These are phyloP conservation scores for Synergus laeviventris DNA, from an alignment of 2,888 invertebrate species.

Conservation along the genomic window DNA sequence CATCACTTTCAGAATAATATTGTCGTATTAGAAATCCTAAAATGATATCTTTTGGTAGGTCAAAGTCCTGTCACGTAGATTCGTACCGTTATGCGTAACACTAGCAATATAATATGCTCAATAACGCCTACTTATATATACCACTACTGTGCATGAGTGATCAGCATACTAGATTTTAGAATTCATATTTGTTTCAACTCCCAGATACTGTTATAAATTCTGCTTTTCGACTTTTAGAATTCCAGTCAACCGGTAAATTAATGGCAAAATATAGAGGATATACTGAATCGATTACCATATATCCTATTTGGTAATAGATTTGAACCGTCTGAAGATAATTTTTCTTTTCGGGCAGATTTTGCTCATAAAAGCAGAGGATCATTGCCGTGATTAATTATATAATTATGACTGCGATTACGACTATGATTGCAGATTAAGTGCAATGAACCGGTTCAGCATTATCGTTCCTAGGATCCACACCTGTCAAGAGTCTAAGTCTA, in stretches of 20 bases:
- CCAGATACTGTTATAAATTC: constrained; percentile 4
- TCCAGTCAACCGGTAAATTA: neutral
- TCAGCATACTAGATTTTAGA: constrained; percentile 34
- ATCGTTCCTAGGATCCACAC: constrained; percentile 1
- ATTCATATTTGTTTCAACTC: constrained; percentile 14
- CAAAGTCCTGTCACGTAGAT: constrained; percentile 27
- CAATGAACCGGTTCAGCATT: constrained; percentile 21
- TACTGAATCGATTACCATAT: neutral
- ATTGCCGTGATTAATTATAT: neutral
- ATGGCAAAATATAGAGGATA: neutral
- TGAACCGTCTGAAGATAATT: no score
- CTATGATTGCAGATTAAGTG: constrained; percentile 16
- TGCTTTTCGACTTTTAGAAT: neutral
- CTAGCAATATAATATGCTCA: neutral
- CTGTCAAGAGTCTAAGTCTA: constrained; percentile 10
- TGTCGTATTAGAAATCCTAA: neutral
- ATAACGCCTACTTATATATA: constrained; percentile 2
- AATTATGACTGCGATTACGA: no score
- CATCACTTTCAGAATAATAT: no score
- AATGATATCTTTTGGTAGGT: neutral
- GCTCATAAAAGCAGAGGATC: neutral
- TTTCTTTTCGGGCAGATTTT: neutral
- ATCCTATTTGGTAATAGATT: no score
- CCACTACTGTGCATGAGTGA: neutral
- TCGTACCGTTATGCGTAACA: constrained; percentile 34